Conservation (phyloP, 2,113 vertebrate genomes). For the Lophura nycthemera region DNA sequence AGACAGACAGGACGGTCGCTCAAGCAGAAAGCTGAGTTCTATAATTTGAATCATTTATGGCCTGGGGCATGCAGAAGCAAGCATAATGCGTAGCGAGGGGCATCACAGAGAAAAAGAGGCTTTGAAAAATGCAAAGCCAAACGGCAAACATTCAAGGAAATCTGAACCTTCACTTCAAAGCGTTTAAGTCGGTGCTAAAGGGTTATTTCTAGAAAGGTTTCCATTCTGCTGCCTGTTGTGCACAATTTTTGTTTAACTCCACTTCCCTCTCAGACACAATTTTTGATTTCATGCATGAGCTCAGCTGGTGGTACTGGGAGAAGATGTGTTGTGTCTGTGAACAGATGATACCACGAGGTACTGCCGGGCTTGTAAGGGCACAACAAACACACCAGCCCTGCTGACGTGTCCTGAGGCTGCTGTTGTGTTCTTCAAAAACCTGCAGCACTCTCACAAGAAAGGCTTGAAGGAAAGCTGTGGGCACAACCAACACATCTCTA, state of each 20-base stretch:
- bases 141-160: conserved; percentile 9
- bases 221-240: background rate
- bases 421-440: background rate
- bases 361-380: background rate
- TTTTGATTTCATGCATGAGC: conserved; percentile 27
- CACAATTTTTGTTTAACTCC: conserved; percentile 23
- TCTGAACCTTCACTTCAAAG: conserved; percentile 40
- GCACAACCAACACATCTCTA: background rate
- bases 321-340: background rate
- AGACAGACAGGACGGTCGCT: background rate
- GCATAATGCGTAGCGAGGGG: background rate
- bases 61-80: background rate
- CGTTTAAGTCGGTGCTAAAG: background rate
- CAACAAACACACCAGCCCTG: background rate
- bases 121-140: conserved; percentile 49
- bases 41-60: conserved; percentile 1
- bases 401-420: background rate
- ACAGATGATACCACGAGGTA: background rate
- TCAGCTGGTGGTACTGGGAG: background rate
- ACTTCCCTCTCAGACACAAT: background rate
- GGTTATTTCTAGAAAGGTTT: conserved; percentile 17
- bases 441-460: background rate
- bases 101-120: background rate
- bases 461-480: background rate
- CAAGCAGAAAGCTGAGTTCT: background rate